phyloP scores from a whole-genome alignment of 2,797 vertebrate species.

The Nothura maculosa region DNA sequence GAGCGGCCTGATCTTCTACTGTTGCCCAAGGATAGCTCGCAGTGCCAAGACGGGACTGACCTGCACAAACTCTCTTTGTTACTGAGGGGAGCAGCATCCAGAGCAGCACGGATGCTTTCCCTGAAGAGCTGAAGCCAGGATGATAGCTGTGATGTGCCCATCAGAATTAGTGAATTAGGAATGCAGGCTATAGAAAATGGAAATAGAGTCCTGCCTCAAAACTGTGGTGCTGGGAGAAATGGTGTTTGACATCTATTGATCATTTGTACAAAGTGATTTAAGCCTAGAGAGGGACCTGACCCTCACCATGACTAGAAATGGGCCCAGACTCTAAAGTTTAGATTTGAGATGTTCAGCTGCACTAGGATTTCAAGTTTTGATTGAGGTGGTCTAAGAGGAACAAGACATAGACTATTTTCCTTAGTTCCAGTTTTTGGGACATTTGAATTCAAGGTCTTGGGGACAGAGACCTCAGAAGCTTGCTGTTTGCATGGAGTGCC shows the following conservation, averaged over 20 bases:
- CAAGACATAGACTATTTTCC: neutral
- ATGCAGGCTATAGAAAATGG: neutral
- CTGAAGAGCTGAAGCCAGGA: neutral
- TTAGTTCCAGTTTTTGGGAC: neutral
- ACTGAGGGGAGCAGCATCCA: neutral
- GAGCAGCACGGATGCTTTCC: rapidly evolving
- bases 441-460: neutral
- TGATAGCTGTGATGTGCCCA: neutral
- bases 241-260: rapidly evolving
- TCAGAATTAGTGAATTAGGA: rapidly evolving
- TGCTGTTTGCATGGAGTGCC: rapidly evolving
- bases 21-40: neutral
- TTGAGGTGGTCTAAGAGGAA: neutral
- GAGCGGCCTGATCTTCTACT: neutral
- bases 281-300: neutral
- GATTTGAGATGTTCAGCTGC: rapidly evolving
- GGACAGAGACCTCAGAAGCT: rapidly evolving
- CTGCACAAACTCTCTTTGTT: rapidly evolving
- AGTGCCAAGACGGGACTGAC: neutral
- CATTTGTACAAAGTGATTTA: rapidly evolving
- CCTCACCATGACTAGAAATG: rapidly evolving
- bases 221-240: neutral
- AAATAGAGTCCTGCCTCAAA: neutral
- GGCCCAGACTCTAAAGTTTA: neutral
- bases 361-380: neutral